Percentiles rank a stretch among this genome's conserved stretches.
Evolutionary conservation across 2,797 vertebrate species (phyloP).

Genomic region (Hypotaenidia okinawae): DNA sequence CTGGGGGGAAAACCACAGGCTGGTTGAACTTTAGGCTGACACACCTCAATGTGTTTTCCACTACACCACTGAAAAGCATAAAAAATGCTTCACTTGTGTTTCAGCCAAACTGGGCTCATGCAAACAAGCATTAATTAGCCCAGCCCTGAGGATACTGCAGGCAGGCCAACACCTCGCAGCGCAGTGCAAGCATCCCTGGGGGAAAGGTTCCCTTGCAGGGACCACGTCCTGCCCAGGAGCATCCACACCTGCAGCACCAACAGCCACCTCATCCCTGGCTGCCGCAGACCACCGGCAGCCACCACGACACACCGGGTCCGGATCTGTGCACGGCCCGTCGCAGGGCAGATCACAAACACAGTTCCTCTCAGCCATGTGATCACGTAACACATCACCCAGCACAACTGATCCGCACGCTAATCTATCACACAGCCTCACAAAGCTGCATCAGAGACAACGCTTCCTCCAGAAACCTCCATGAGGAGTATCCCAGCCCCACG

Average conservation of each 20-base stretch:
- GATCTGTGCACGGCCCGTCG: accelerated
- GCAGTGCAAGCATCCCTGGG: accelerated
- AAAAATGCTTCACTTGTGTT: accelerated
- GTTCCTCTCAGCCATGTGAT: neutral
- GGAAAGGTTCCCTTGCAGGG: neutral
- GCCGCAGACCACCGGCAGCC: accelerated
- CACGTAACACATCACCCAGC: accelerated
- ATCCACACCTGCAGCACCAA: neutral
- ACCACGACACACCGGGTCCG: accelerated
- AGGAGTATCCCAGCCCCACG: accelerated
- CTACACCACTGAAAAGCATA: accelerated
- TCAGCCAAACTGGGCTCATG: neutral
- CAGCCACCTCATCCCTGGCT: accelerated
- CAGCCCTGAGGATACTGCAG: neutral
- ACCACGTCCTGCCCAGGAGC: accelerated
- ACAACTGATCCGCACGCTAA: neutral
- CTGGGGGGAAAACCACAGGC: accelerated
- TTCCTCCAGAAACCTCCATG: neutral
- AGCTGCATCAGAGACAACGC: neutral
- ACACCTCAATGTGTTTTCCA: accelerated
- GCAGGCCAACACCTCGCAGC: neutral
- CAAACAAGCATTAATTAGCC: no score
- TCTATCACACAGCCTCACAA: neutral
- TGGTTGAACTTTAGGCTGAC: neutral
- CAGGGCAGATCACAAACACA: neutral